phyloP scores from a whole-genome alignment of 2,113 vertebrate species.

The Machaerirhynchus nigripectus region DNA sequence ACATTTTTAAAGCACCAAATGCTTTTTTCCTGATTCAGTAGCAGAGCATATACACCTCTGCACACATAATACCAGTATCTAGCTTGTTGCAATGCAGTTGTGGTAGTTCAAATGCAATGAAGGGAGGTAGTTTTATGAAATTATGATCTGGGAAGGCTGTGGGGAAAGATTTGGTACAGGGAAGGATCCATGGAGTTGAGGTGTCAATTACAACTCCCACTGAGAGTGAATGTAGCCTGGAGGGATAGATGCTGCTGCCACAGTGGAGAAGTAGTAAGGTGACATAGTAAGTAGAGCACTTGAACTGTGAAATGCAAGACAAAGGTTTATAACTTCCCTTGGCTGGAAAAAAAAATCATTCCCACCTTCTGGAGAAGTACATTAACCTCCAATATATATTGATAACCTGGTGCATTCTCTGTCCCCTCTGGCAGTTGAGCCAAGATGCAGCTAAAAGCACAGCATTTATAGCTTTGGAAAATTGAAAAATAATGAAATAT shows the following conservation, averaged over 20 bases:
- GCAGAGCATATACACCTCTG: accelerated
- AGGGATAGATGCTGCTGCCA: not conserved
- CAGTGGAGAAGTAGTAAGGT: not conserved
- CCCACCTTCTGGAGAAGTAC: not conserved
- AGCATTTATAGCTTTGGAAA: not conserved
- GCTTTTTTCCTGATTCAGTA: not conserved
- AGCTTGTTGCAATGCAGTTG: accelerated
- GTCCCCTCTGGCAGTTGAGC: not conserved
- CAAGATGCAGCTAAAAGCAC: not conserved
- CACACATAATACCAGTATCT: not conserved
- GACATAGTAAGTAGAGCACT: not conserved
- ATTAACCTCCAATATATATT: not conserved
- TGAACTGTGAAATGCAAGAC: not conserved
- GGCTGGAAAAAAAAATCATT: not conserved
- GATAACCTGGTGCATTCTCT: not conserved
- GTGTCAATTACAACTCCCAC: not conserved
- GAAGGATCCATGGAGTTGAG: not conserved
- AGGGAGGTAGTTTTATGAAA: not conserved
- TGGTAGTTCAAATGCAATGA: not conserved
- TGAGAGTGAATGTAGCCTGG: not conserved
- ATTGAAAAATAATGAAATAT: not conserved
- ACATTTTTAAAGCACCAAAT: not conserved
- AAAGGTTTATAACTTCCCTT: not conserved
- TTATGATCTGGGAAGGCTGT: not conserved
- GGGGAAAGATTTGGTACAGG: not conserved